phyloP scores from a whole-genome alignment of 92 coral and sea anemone species.

The Porites divaricata region DNA sequence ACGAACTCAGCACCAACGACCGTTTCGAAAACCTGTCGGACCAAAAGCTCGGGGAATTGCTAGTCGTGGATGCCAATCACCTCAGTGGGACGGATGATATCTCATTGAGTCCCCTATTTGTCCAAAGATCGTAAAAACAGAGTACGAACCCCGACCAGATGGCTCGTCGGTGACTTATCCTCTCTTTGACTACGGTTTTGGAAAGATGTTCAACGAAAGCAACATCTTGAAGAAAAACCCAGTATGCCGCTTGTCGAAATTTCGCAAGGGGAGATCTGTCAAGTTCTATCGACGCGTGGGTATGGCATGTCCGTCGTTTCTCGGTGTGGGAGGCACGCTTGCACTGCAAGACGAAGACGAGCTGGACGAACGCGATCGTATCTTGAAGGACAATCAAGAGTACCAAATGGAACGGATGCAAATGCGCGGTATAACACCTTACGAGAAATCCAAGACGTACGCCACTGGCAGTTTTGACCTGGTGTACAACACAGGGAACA shows the following conservation, averaged over 20 bases:
- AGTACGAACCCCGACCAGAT: background rate
- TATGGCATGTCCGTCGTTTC: background rate
- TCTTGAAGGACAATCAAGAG: constrained; percentile 2
- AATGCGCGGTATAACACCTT: background rate
- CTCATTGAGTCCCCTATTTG: background rate
- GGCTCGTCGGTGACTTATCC: background rate
- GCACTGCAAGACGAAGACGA: background rate
- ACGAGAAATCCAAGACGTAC: background rate
- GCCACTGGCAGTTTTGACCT: background rate
- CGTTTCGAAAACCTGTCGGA: background rate
- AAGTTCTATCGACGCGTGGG: background rate
- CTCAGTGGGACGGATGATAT: constrained; percentile 6
- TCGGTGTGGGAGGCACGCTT: constrained; percentile 11
- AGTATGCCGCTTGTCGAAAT: background rate
- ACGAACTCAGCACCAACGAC: constrained; percentile 3
- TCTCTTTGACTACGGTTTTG: constrained; percentile 11
- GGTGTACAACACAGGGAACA: background rate
- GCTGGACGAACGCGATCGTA: background rate
- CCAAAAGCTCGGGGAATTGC: background rate
- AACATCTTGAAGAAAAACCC: background rate
- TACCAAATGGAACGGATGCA: background rate
- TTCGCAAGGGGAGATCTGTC: background rate
- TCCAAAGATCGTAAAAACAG: background rate
- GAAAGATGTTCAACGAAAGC: background rate
- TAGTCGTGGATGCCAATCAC: background rate